Conservation (phyloP, 2,797 vertebrate genomes). For the Botia almorhae region DNA sequence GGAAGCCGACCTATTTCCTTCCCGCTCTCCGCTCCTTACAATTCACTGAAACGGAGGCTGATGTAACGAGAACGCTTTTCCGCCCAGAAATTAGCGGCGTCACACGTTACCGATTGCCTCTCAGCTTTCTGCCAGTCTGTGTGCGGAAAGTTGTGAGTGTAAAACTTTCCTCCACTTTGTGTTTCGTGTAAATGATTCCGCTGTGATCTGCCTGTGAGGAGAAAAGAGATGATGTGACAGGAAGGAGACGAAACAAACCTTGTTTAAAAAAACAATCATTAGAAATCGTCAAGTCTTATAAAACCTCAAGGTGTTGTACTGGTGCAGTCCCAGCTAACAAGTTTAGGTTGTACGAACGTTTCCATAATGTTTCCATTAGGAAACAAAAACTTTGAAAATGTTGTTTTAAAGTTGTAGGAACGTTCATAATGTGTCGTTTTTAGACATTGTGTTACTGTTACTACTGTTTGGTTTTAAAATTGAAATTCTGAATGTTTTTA, state of each 20-base stretch:
- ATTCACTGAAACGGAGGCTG: slow-evolving; percentile 17
- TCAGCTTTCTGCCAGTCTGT: slow-evolving; percentile 26
- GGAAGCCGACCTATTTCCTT: slow-evolving; percentile 34
- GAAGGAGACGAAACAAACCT: background rate
- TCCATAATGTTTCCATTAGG: too few relatives aligned
- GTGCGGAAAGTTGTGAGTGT: slow-evolving; percentile 9
- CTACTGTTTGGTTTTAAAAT: too few relatives aligned
- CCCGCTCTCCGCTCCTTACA: slow-evolving; percentile 24
- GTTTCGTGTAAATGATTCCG: slow-evolving; percentile 53
- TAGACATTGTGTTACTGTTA: too few relatives aligned
- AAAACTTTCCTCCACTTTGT: slow-evolving; percentile 48
- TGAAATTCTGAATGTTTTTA: too few relatives aligned
- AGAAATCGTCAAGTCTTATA: background rate
- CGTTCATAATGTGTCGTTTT: too few relatives aligned
- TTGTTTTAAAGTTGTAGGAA: too few relatives aligned
- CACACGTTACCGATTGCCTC: slow-evolving; percentile 50
- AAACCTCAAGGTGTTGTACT: too few relatives aligned
- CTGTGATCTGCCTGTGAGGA: slow-evolving; percentile 53
- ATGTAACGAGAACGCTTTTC: slow-evolving; percentile 28
- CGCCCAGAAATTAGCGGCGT: slow-evolving; percentile 49
- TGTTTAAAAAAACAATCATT: background rate
- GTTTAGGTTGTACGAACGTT: too few relatives aligned
- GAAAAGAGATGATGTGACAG: slow-evolving; percentile 9
- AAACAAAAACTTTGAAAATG: too few relatives aligned
- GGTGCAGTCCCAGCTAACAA: too few relatives aligned